Conservation (phyloP, 1,140 invertebrate genomes). For the Calosoma granatense region DNA sequence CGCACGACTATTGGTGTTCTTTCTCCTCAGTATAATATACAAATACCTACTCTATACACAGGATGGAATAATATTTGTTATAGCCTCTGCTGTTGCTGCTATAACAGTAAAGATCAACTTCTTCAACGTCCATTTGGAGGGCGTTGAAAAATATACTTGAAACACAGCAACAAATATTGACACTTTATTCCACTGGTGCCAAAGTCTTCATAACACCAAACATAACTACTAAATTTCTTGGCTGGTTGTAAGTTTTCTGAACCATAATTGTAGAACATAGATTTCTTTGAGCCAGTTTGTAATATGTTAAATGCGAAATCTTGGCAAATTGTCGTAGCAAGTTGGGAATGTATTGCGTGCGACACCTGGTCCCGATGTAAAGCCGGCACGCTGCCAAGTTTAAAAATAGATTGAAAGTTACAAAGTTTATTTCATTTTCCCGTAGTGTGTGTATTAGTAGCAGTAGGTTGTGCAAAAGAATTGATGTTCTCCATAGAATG, state of each 20-base stretch:
- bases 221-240: not conserved
- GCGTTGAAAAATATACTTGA: not conserved
- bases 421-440: not conserved
- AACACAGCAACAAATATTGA: not conserved
- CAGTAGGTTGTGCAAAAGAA: not conserved
- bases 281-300: no score
- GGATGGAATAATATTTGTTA: not conserved
- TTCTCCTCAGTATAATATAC: not conserved
- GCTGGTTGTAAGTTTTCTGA: no score
- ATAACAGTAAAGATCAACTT: no score
- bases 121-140: not conserved
- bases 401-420: not conserved
- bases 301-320: not conserved
- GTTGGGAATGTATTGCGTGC: not conserved
- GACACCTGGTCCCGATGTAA: not conserved
- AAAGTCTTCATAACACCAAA: not conserved
- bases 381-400: not conserved
- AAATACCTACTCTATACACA: not conserved
- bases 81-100: no score
- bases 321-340: not conserved
- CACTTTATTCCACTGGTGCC: not conserved
- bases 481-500: not conserved
- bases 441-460: not conserved
- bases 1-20: not conserved
- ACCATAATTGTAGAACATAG: no score